Evolutionary conservation across 2,888 invertebrate genomes (phyloP).

Genomic region (Leptura quadrifasciata): DNA sequence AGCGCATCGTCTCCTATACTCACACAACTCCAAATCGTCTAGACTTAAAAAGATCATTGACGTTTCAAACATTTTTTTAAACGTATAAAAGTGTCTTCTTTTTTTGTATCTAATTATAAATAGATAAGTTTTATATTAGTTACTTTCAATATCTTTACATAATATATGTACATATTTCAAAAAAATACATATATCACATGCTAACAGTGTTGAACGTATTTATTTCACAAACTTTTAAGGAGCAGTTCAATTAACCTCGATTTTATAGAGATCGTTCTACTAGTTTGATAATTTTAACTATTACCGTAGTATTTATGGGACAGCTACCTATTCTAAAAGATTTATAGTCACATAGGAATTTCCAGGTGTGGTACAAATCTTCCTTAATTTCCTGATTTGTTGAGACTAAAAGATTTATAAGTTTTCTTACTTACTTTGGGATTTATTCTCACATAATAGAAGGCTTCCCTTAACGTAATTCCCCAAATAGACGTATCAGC

Average conservation of each 20-base stretch:
- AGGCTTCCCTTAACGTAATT: slow-evolving; percentile 31
- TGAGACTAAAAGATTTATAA: slow-evolving; percentile 53
- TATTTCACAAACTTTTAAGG: no score
- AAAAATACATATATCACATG: no score
- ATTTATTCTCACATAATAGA: slow-evolving; percentile 52
- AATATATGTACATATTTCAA: no score
- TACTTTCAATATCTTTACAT: no score
- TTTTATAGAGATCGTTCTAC: background rate
- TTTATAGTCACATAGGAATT: slow-evolving; percentile 50
- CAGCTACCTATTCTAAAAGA: slow-evolving; percentile 35
- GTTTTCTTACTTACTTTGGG: slow-evolving; percentile 43
- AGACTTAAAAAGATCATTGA: no score
- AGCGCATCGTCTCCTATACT: no score
- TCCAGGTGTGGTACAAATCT: slow-evolving; percentile 54
- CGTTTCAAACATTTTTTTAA: no score
- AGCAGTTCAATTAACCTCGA: background rate
- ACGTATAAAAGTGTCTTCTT: no score
- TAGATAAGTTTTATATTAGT: no score
- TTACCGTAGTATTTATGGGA: slow-evolving; percentile 28
- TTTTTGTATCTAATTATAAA: no score
- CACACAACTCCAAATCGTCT: no score
- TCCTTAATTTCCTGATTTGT: slow-evolving; percentile 54
- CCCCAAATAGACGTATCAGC: slow-evolving; percentile 33
- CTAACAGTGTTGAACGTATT: no score
- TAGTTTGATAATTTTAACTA: slow-evolving; percentile 33